Percentiles rank a stretch among this genome's conserved stretches.
Conservation (phyloP, 1,140 invertebrate genomes). For the Dreissena polymorpha region DNA sequence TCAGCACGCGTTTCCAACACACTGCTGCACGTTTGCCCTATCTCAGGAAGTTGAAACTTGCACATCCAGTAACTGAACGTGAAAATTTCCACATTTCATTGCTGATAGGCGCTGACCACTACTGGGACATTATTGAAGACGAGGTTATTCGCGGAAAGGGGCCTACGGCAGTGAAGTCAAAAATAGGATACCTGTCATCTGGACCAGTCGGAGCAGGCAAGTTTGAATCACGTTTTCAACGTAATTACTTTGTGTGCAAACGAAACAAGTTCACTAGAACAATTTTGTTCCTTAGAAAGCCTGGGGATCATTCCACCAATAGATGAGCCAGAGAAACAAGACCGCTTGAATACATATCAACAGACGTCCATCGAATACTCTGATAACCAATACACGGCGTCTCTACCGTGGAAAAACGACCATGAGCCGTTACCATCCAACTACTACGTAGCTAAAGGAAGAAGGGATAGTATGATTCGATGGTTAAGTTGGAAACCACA, state of each 20-base stretch:
- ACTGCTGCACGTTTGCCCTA: constrained; percentile 4
- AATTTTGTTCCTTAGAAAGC: constrained; percentile 27
- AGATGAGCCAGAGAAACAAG: neutral
- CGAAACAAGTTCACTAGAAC: constrained; percentile 6
- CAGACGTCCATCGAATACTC: constrained; percentile 24
- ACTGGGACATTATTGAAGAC: too few relatives aligned
- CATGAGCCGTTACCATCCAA: too few relatives aligned
- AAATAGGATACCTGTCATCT: constrained; percentile 47
- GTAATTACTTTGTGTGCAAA: neutral
- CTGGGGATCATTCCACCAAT: neutral
- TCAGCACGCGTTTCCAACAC: constrained; percentile 2
- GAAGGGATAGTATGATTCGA: too few relatives aligned
- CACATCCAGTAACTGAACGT: constrained; percentile 20
- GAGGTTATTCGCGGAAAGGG: constrained; percentile 36
- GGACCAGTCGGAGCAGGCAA: neutral
- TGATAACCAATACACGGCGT: constrained; percentile 15
- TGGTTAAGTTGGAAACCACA: too few relatives aligned
- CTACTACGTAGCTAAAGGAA: too few relatives aligned
- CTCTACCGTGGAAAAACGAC: neutral
- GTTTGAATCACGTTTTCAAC: neutral
- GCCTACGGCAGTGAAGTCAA: constrained; percentile 44
- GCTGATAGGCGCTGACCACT: too few relatives aligned
- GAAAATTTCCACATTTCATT: constrained; percentile 30
- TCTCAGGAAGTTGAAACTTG: constrained; percentile 37
- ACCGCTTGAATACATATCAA: constrained; percentile 16